These are phyloP conservation scores for Tethya wilhelma DNA, from an alignment of 37 sponge, comb jelly and placozoan genomes.

Conservation along the genomic window DNA sequence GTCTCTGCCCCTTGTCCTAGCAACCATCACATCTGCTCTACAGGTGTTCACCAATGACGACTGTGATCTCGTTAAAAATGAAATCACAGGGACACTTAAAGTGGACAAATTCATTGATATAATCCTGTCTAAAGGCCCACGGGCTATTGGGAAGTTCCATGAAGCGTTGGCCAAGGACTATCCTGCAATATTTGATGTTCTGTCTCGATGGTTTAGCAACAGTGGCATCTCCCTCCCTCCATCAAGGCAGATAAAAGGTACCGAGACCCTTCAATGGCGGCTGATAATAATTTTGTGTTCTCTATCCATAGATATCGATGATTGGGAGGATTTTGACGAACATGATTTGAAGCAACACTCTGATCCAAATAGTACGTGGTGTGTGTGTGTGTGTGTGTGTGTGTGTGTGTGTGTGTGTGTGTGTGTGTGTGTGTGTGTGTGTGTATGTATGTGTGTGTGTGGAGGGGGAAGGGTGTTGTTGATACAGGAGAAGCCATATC, in stretches of 20 bases:
- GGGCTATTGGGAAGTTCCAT: constrained; percentile 53
- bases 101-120: constrained; percentile 71
- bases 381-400: constrained; percentile 36
- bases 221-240: constrained; percentile 46
- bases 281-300: too few species aligned
- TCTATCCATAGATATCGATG: neutral
- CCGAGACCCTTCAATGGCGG: too few species aligned
- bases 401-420: constrained; percentile 43
- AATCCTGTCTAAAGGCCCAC: constrained; percentile 56
- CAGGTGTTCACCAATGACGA: constrained; percentile 50
- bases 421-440: constrained; percentile 39
- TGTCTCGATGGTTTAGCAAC: constrained; percentile 43
- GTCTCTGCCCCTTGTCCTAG: too few species aligned
- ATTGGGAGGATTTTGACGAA: neutral
- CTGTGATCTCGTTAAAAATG: constrained; percentile 40
- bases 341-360: neutral
- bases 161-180: constrained; percentile 48
- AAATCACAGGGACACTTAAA: constrained; percentile 9
- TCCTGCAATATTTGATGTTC: constrained; percentile 47
- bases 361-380: too few species aligned
- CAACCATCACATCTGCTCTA: too few species aligned
- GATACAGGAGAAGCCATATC: neutral
- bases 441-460: too few species aligned
- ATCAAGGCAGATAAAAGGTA: constrained; percentile 41
- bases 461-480: neutral